phyloP scores from a whole-genome alignment of 2,797 vertebrate species.

The Schizothorax lantsangensis region DNA sequence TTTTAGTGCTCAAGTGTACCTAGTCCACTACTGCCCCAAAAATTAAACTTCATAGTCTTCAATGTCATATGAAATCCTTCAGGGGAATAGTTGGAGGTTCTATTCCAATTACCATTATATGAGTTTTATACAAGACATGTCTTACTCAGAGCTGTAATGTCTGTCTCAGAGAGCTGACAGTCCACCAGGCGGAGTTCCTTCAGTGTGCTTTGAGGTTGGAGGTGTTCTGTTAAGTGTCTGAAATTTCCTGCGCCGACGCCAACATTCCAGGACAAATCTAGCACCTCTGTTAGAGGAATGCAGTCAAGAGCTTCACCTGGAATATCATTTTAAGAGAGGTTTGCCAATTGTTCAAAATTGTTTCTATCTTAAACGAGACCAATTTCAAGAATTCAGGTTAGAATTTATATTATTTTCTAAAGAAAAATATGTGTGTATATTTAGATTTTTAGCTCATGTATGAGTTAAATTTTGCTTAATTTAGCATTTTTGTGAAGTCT shows the following conservation, averaged over 20 bases:
- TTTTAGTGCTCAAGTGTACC: too few relatives aligned
- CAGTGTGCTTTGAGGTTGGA: conserved; percentile 71
- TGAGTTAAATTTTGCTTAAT: background rate
- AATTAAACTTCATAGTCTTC: background rate
- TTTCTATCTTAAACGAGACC: background rate
- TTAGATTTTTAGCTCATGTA: background rate
- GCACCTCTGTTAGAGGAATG: conserved; percentile 79
- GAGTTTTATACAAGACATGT: background rate
- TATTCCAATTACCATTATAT: background rate
- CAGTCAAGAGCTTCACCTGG: conserved; percentile 80
- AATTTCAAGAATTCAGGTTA: background rate
- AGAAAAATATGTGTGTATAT: background rate
- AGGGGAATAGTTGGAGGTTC: background rate
- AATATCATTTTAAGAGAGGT: conserved; percentile 15
- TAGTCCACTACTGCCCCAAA: background rate
- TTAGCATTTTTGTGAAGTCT: background rate
- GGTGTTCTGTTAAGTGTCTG: conserved; percentile 75
- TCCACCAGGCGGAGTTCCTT: conserved; percentile 84
- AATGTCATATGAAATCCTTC: background rate
- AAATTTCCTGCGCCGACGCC: conserved; percentile 80
- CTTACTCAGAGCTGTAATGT: conserved; percentile 82
- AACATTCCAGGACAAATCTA: conserved; percentile 91
- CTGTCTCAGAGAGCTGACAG: conserved; percentile 81
- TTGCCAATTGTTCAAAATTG: background rate
- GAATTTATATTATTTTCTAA: background rate